Evolutionary conservation across 2,113 vertebrate genomes (phyloP), one percentile per base, ranked within the genome.

Genomic region (Gavialis gangeticus): DNA sequence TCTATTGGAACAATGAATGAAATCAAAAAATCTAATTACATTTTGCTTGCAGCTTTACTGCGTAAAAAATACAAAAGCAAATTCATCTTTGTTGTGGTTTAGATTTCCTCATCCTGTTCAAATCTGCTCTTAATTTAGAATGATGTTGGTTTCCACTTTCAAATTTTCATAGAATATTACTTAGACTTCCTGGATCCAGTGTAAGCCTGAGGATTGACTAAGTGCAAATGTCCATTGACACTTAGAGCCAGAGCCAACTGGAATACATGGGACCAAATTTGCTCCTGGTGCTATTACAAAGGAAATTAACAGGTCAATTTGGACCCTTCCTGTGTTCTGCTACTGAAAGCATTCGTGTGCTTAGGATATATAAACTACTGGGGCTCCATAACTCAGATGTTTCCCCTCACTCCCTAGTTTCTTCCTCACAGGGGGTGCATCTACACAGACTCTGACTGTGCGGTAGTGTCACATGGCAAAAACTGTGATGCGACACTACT

Each of bases 41-140:
- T 83, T 97, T 97, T 87, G 56, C 88, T 95, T 89, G 77, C 92
- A 95, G 95, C 58, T 92, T 96, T 96, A 81, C 58, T 89, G 84
- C 89, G 90, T 87, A 95, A 90, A 75, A 87, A 90, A 94, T 91
- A 86, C 83, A 95, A 95, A 94, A 96, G 73, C 25, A 88, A 93
- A 85, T 79, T 76, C 63, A 79, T 75, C 96, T 96, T 96, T 93
- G 82, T 84, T 87, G 90, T 95, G 92, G 94, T 94, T 96, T 84
- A 0, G 77, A 88, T 92, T 94, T 93, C 93, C 80, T 82, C 69
- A 90, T 93, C 59, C 79, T 95, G 59, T 37, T 87, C 77, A 91
- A 94, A 91, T 94, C 92, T 97, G 97, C 89, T 93, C 57, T 75
- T 92, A 85, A 96, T 95, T 95, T 96, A 95, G 69, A 94, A 94